Conservation (phyloP, 1,140 invertebrate genomes). For the Drosophila nigrodunni region DNA sequence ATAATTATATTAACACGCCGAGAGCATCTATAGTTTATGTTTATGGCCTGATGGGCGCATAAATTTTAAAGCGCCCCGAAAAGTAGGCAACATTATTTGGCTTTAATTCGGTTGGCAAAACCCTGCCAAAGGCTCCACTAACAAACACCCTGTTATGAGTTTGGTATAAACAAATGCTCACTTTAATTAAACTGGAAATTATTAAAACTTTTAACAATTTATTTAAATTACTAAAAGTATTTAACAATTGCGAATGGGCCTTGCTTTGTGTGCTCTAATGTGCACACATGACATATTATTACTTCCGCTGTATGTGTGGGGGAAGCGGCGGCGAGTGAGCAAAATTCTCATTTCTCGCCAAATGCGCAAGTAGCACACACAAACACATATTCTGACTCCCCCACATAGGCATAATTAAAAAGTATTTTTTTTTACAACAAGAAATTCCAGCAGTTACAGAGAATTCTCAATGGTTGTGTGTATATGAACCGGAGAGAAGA, state of each 20-base stretch:
- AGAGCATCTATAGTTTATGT: constrained; percentile 50
- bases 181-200: not conserved
- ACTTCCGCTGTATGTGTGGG: constrained; percentile 40
- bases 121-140: not conserved
- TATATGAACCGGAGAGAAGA: no score
- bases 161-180: not conserved
- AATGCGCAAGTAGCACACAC: constrained; percentile 74
- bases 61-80: constrained; percentile 56
- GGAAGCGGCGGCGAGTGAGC: not conserved
- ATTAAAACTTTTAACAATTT: not conserved
- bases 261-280: constrained; percentile 50
- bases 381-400: constrained; percentile 9
- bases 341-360: constrained; percentile 80
- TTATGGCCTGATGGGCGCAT: constrained; percentile 38
- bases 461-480: constrained; percentile 18
- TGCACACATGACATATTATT: constrained; percentile 80
- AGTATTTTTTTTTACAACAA: constrained; percentile 56
- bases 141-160: not conserved
- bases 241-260: constrained; percentile 23
- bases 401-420: constrained; percentile 71
- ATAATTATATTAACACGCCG: constrained; percentile 77
- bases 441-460: not conserved
- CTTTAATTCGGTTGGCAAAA: constrained; percentile 14
- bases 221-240: not conserved
- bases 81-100: constrained; percentile 54